phyloP scores from a whole-genome alignment of 2,797 vertebrate species.

The Urocyon cinereoargenteus region DNA sequence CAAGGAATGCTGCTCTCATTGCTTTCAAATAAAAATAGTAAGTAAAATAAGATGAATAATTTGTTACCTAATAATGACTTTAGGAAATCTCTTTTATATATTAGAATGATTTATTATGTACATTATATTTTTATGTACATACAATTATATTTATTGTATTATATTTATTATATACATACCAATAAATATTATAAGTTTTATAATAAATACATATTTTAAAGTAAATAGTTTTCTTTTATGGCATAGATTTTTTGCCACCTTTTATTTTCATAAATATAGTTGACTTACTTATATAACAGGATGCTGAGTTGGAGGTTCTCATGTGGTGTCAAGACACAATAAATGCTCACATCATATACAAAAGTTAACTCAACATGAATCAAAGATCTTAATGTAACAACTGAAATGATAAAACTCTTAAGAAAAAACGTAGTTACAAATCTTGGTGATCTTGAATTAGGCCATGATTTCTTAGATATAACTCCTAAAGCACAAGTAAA shows the following conservation, averaged over 20 bases:
- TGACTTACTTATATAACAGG: not conserved
- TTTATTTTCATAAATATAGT: not conserved
- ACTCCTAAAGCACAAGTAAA: conserved; percentile 1
- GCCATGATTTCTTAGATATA: not conserved
- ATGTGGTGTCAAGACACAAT: not conserved
- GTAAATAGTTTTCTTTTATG: conserved; percentile 34
- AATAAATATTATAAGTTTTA: conserved; percentile 1
- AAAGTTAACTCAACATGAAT: not conserved
- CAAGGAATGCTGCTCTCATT: not conserved
- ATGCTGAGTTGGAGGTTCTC: not conserved
- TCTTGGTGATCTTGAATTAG: not conserved
- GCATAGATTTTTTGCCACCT: not conserved
- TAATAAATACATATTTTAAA: conserved; percentile 10
- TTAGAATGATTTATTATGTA: not conserved
- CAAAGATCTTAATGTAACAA: not conserved
- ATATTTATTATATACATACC: not conserved
- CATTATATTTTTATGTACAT: too few relatives aligned
- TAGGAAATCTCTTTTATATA: not conserved
- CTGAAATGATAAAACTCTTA: not conserved
- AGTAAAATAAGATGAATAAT: not conserved
- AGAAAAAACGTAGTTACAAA: not conserved
- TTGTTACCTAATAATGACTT: not conserved
- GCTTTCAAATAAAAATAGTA: conserved; percentile 34
- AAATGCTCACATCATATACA: not conserved
- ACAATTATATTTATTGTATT: too few relatives aligned